Conservation (phyloP, 2,888 invertebrate species). For the Rhopalosiphum nymphaeae region DNA sequence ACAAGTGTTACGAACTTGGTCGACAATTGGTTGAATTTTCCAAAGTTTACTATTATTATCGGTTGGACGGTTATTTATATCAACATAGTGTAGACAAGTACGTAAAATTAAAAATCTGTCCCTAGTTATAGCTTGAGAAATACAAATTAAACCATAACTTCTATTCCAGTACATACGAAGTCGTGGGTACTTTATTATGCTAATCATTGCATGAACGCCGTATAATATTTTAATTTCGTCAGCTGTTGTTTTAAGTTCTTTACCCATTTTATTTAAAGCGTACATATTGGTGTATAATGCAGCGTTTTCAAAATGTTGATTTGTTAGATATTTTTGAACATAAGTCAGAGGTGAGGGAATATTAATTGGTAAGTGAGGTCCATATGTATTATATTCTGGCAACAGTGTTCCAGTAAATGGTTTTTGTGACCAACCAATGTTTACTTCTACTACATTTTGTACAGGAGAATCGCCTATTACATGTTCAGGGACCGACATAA, state of each 20-base stretch:
- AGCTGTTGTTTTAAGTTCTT: constrained; percentile 56
- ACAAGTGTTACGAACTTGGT: too few species aligned
- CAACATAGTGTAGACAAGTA: constrained; percentile 61
- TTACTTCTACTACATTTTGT: too few species aligned
- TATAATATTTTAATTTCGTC: constrained; percentile 59
- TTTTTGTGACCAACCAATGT: too few species aligned
- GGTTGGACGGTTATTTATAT: constrained; percentile 44
- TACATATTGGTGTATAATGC: too few species aligned
- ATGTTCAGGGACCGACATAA: too few species aligned
- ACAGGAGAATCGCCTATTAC: too few species aligned
- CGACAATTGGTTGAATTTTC: too few species aligned
- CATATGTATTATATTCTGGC: not conserved
- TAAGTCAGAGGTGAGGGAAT: not conserved
- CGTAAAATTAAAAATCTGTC: constrained; percentile 56
- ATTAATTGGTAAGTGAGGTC: not conserved
- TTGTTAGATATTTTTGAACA: not conserved
- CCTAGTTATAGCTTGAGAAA: constrained; percentile 42
- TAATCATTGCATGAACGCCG: constrained; percentile 14
- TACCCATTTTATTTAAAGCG: constrained; percentile 8
- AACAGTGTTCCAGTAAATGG: not conserved
- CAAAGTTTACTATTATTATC: too few species aligned
- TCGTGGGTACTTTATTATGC: constrained; percentile 57
- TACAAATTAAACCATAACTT: constrained; percentile 35
- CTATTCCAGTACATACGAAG: constrained; percentile 58
- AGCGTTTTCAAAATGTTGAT: too few species aligned